These are phyloP conservation scores for Otolemur crassicaudatus DNA, from an alignment of 2,797 vertebrate genomes.

Conservation along the genomic window DNA sequence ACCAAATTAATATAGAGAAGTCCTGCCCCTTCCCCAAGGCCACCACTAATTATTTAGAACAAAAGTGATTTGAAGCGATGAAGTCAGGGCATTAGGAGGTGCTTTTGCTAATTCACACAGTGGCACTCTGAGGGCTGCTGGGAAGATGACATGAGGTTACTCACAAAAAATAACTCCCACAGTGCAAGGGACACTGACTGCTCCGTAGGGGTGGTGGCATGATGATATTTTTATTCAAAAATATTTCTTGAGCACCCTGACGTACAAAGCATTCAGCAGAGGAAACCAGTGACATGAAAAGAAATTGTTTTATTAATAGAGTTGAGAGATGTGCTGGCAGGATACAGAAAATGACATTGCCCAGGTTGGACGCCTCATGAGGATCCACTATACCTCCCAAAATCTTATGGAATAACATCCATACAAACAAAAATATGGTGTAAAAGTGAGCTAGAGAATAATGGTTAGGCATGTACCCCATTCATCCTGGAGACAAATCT, in stretches of 20 bases:
- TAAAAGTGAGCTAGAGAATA: background rate
- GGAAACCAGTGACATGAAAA: too few relatives aligned
- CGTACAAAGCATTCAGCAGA: too few relatives aligned
- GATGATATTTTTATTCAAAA: background rate
- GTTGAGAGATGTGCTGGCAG: background rate
- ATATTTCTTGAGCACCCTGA: too few relatives aligned
- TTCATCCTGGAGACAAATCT: background rate
- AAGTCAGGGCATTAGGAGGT: too few relatives aligned
- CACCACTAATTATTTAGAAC: too few relatives aligned
- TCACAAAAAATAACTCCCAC: background rate
- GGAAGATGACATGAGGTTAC: background rate
- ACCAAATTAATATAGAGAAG: too few relatives aligned
- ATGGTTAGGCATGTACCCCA: background rate
- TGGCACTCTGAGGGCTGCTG: too few relatives aligned
- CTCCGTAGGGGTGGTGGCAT: background rate
- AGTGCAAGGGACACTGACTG: background rate
- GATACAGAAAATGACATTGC: background rate
- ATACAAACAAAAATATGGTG: background rate
- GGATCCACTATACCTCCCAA: background rate
- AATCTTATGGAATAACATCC: background rate
- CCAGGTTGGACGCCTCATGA: background rate
- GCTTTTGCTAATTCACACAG: too few relatives aligned
- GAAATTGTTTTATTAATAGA: too few relatives aligned
- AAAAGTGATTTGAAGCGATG: too few relatives aligned
- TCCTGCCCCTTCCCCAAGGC: too few relatives aligned